phyloP scores from a whole-genome alignment of 2,888 invertebrate species.

The Dysmachus trigonus region DNA sequence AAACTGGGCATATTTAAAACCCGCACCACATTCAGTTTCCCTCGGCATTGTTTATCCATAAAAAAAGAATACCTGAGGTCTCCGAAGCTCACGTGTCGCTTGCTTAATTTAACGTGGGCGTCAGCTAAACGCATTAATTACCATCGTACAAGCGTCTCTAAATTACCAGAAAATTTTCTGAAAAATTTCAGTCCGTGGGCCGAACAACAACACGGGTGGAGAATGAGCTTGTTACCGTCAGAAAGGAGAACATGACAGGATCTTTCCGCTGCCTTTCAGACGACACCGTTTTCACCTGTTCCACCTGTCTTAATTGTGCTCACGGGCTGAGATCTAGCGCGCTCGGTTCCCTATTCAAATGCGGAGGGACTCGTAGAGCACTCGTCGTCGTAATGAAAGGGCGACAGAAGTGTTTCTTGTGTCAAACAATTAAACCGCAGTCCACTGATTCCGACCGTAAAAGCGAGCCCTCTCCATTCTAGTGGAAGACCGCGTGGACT shows the following conservation, averaged over 20 bases:
- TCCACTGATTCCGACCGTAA: slow-evolving; percentile 37
- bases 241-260: slow-evolving; percentile 1
- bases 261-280: slow-evolving; percentile 17
- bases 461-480: background rate
- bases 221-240: background rate
- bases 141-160: background rate
- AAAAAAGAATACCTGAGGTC: background rate
- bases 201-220: background rate
- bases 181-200: background rate
- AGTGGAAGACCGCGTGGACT: background rate
- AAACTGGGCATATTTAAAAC: background rate
- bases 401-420: slow-evolving; percentile 24
- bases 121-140: background rate
- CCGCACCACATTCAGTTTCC: background rate
- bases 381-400: background rate
- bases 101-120: background rate
- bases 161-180: background rate
- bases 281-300: background rate
- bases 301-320: slow-evolving; percentile 14
- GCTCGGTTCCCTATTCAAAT: background rate
- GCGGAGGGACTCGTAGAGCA: background rate
- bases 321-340: background rate
- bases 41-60: background rate
- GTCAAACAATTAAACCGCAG: slow-evolving; percentile 39
- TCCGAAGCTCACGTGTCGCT: background rate